Evolutionary conservation across 2,888 invertebrate species (phyloP).

Genomic region (Hypomecis punctinalis): DNA sequence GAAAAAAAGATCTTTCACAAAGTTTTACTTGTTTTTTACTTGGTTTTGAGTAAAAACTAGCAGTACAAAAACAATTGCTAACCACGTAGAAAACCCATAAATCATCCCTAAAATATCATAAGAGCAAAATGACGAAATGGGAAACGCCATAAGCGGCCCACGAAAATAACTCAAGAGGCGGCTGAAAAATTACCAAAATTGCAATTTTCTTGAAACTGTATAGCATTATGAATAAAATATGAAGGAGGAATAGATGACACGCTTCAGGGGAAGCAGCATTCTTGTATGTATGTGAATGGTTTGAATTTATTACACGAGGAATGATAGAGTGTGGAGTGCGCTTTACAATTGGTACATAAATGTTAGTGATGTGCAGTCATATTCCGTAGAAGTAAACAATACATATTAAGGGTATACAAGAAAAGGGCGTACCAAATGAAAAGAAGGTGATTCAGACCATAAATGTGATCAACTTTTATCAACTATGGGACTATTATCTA

Average conservation of each 20-base stretch:
- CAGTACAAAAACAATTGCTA: slow-evolving; percentile 9
- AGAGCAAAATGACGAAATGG: slow-evolving; percentile 26
- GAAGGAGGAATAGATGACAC: slow-evolving; percentile 29
- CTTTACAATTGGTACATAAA: background rate
- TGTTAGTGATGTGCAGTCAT: too few species aligned
- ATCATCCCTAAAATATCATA: slow-evolving; percentile 28
- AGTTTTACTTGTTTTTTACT: too few species aligned
- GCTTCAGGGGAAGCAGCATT: slow-evolving; percentile 4
- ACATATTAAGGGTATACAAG: too few species aligned
- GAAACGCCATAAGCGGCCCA: slow-evolving; percentile 9
- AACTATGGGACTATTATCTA: too few species aligned
- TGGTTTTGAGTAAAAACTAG: too few species aligned
- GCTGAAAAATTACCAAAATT: slow-evolving; percentile 30
- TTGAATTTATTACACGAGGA: slow-evolving; percentile 16
- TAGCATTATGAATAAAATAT: slow-evolving; percentile 42
- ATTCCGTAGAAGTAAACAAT: too few species aligned
- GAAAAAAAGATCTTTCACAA: too few species aligned
- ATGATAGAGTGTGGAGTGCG: background rate
- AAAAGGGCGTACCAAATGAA: too few species aligned
- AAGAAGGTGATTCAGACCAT: too few species aligned
- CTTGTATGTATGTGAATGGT: background rate
- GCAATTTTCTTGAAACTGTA: slow-evolving; percentile 35
- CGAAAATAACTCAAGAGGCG: slow-evolving; percentile 12
- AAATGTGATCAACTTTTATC: too few species aligned
- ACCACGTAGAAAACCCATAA: slow-evolving; percentile 24